Percentiles rank a stretch among this genome's conserved stretches.
These are phyloP conservation scores for Lasioglossum villosulum DNA, from an alignment of 2,888 invertebrate species.

Conservation along the genomic window DNA sequence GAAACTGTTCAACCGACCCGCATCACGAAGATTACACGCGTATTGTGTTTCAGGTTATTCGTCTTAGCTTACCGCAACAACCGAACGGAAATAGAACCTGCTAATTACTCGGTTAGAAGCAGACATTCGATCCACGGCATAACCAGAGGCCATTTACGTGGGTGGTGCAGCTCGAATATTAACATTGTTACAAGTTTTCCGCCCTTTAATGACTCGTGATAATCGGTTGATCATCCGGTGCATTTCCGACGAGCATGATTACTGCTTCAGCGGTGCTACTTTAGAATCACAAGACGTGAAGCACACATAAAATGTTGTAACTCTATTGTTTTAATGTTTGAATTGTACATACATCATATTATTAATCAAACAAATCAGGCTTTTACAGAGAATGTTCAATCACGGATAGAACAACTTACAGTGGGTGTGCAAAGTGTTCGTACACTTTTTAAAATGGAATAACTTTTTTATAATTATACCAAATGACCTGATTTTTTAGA, in stretches of 20 bases:
- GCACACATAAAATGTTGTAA: too few species aligned
- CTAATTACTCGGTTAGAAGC: conserved; percentile 48
- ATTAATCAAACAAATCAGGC: too few species aligned
- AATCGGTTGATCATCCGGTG: background rate
- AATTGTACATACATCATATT: too few species aligned
- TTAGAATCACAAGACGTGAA: background rate
- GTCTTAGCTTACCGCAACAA: background rate
- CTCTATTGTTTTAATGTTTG: too few species aligned
- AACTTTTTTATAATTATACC: too few species aligned
- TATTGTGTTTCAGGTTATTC: background rate
- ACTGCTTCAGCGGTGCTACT: background rate
- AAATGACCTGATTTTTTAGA: too few species aligned
- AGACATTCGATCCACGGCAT: conserved; percentile 19
- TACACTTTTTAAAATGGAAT: too few species aligned
- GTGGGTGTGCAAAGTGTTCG: too few species aligned
- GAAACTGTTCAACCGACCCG: too few species aligned
- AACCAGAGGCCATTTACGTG: background rate
- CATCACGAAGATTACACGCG: background rate
- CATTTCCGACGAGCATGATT: background rate
- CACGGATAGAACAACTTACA: background rate
- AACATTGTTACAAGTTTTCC: background rate
- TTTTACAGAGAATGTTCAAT: background rate
- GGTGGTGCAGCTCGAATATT: conserved; percentile 6
- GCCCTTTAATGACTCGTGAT: background rate
- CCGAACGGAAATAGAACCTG: conserved; percentile 38